phyloP scores from a whole-genome alignment of 2,888 invertebrate species.

The Tachina lurida region DNA sequence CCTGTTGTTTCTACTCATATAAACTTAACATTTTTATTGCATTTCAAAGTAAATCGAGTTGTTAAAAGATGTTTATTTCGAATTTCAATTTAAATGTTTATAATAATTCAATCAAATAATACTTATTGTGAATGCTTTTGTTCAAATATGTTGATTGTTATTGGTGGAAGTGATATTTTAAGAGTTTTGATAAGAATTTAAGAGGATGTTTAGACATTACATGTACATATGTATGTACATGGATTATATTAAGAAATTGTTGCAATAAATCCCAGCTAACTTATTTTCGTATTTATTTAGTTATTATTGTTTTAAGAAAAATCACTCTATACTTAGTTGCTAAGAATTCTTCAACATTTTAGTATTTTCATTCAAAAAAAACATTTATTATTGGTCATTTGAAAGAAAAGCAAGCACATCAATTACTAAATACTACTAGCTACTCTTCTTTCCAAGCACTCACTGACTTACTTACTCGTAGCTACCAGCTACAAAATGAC shows the following conservation, averaged over 20 bases:
- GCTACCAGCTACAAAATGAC: conserved; percentile 46
- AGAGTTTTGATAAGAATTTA: conserved; percentile 28
- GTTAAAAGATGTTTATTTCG: conserved; percentile 60
- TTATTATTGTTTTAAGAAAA: not conserved
- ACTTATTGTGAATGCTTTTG: conserved; percentile 35
- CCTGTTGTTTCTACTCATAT: conserved; percentile 50
- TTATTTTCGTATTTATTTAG: not conserved
- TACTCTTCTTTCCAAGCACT: not conserved
- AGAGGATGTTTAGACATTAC: conserved; percentile 14
- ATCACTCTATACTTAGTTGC: not conserved
- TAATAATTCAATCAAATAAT: conserved; percentile 71
- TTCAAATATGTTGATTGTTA: conserved; percentile 12
- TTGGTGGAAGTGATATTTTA: conserved; percentile 45
- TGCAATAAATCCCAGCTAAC: not conserved
- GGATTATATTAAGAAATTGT: not conserved
- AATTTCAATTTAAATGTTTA: conserved; percentile 61
- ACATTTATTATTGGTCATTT: conserved; percentile 53
- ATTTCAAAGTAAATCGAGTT: conserved; percentile 52
- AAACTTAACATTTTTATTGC: conserved; percentile 66
- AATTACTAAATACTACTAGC: conserved; percentile 8
- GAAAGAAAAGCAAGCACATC: conserved; percentile 56
- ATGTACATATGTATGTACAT: not conserved
- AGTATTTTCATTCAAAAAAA: not conserved
- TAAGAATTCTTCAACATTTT: not conserved
- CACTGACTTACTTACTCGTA: not conserved